Evolutionary conservation across 2,888 invertebrate species (phyloP).

Genomic region (Abscondita cerata): DNA sequence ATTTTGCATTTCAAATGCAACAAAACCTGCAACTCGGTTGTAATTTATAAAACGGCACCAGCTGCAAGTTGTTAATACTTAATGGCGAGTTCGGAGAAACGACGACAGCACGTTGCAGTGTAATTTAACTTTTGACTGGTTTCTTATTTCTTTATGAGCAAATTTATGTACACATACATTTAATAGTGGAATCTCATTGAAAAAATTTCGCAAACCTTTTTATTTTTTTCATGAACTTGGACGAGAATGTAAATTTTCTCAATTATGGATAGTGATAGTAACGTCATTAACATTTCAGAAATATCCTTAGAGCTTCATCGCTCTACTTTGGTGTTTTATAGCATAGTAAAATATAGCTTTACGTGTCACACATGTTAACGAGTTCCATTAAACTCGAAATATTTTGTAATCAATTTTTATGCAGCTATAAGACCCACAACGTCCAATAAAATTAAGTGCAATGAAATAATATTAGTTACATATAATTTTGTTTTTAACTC

Average conservation of each 20-base stretch:
- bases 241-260: slow-evolving; percentile 23
- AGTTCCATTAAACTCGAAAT: slow-evolving; percentile 20
- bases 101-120: background rate
- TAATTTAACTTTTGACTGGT: slow-evolving; percentile 1
- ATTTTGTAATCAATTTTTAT: slow-evolving; percentile 13
- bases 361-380: slow-evolving; percentile 25
- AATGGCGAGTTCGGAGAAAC: background rate
- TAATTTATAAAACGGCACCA: slow-evolving; percentile 2
- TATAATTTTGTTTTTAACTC: no score
- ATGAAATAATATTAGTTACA: no score
- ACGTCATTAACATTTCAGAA: slow-evolving; percentile 9
- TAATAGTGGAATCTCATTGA: background rate
- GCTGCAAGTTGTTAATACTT: slow-evolving; percentile 8
- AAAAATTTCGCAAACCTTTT: background rate
- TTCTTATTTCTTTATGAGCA: slow-evolving; percentile 5
- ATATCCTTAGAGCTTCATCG: slow-evolving; percentile 6
- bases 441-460: slow-evolving; percentile 11
- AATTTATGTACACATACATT: slow-evolving; percentile 5
- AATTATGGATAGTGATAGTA: background rate
- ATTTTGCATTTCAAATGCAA: background rate
- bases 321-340: slow-evolving; percentile 20
- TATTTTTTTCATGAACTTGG: background rate
- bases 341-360: slow-evolving; percentile 23
- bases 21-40: background rate
- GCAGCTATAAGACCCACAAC: slow-evolving; percentile 7